phyloP scores from a whole-genome alignment of 2,113 vertebrate species.

The Pungitius pungitius region DNA sequence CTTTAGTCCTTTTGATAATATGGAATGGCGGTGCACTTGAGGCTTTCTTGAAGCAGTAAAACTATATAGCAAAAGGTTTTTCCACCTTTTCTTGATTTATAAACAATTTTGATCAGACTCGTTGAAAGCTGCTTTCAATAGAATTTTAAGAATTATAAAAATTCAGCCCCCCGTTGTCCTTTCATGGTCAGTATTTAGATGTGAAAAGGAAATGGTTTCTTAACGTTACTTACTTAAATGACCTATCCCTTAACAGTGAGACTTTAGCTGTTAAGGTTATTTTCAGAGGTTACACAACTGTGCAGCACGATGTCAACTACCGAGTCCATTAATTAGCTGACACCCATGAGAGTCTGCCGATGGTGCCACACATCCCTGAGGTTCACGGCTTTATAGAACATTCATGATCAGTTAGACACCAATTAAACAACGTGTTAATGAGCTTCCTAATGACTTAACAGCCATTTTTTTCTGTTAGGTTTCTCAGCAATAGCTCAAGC shows the following conservation, averaged over 20 bases:
- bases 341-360: conserved; percentile 35
- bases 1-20: background rate
- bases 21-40: background rate
- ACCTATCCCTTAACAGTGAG: too few species aligned
- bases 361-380: conserved; percentile 43
- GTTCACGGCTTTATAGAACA: conserved; percentile 66
- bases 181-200: conserved; percentile 44
- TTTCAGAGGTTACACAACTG: conserved; percentile 17
- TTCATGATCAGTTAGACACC: conserved; percentile 75
- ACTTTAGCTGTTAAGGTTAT: background rate
- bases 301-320: conserved; percentile 10
- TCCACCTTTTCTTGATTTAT: background rate
- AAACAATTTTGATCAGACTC: background rate
- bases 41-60: background rate
- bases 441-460: conserved; percentile 73
- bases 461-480: conserved; percentile 57
- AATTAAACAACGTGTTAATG: conserved; percentile 74
- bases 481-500: conserved; percentile 35
- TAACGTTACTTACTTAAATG: too few species aligned
- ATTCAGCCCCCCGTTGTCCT: conserved; percentile 21
- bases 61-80: background rate
- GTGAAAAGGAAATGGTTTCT: conserved; percentile 18
- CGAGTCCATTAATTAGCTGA: conserved; percentile 6
- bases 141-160: too few species aligned
- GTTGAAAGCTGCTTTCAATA: conserved; percentile 42